Evolutionary conservation across 2,888 invertebrate genomes (phyloP), one percentile per base, ranked within the genome.

Genomic region (Teleogryllus oceanicus): DNA sequence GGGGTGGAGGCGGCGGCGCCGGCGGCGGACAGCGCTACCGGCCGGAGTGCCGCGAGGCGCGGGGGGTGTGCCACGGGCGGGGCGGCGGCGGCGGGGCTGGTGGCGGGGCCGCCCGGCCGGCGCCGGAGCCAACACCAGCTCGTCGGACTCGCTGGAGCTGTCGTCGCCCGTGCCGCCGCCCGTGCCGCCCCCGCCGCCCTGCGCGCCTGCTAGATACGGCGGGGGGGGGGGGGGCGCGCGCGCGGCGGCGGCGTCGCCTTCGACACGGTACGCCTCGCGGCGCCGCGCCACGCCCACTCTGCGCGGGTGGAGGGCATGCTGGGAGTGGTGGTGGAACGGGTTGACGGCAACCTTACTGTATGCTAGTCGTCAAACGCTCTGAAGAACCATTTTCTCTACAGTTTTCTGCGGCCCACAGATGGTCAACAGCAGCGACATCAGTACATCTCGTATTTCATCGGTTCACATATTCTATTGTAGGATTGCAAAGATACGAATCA

Each of bases 171-270:
- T 88, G 80, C 88, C 88, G 80, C 88, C 88, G 10, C 88, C 88
- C 2, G 87, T 88, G 20, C 88, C 88, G n/a, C 88, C 88, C 0
- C 88, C 88, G 16, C 88, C 88, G 20, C 85, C 84, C 10, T 88
- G 1, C 85, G 80, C 84, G 84, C 13, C 83, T 83, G 77, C 83
- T 84, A 79, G 83, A 24, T 84, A 83, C 80, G 81, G 83, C 24
- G 82, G 83, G 82, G 83, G 77, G 20, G 16, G n/a, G 20, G 76
- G 10, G 24, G 24, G 18, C 13, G 76, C 8, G 24, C 51, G 80
- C 80, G 82, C 80, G 81, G 75, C 80, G 81, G 50, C 81, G 81
- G 49, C 49, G 76, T 13, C 79, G 78, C 21, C 51, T 76, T 13
- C 82, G 81, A 79, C 82, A 20, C 16, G 83, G 13, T 82, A 62